Conservation (phyloP, 2,888 invertebrate species). For the Lagria hirta region DNA sequence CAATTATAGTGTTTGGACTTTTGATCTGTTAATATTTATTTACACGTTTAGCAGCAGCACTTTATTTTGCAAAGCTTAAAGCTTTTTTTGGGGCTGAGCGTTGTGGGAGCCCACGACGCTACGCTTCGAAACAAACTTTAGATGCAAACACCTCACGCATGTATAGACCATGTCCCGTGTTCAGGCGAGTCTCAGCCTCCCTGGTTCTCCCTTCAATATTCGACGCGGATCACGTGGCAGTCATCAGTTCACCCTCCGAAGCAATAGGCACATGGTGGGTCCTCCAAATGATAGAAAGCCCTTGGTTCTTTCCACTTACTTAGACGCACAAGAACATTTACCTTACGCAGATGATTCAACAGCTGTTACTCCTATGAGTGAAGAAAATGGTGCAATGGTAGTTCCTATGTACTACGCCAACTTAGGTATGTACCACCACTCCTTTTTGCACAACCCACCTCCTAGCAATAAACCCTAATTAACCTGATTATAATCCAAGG, state of each 20-base stretch:
- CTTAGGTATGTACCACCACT: conserved; percentile 60
- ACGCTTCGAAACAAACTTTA: conserved; percentile 21
- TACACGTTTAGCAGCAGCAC: conserved; percentile 13
- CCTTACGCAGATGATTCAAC: conserved; percentile 97
- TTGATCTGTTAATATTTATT: conserved; percentile 7
- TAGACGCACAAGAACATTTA: conserved; percentile 92
- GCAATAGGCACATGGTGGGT: conserved; percentile 76
- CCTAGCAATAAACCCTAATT: conserved; percentile 3
- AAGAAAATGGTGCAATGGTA: conserved; percentile 94
- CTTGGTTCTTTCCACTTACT: conserved; percentile 88
- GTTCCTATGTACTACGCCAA: conserved; percentile 88
- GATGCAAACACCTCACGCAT: conserved; percentile 46
- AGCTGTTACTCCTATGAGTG: conserved; percentile 96
- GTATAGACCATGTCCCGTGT: conserved; percentile 53
- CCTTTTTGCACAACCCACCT: background rate
- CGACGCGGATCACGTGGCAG: conserved; percentile 88
- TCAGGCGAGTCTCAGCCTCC: conserved; percentile 95
- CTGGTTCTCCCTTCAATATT: conserved; percentile 94
- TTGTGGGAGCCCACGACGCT: conserved; percentile 14
- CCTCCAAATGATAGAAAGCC: conserved; percentile 89
- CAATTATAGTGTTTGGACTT: conserved; percentile 56
- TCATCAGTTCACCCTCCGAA: conserved; percentile 88
- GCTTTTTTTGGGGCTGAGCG: conserved; percentile 11
- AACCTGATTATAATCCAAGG: conserved; percentile 54
- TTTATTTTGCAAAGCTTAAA: conserved; percentile 8